Percentiles rank a stretch among this genome's conserved stretches.
phyloP scores from a whole-genome alignment of 2,113 vertebrate genomes.

The Cyprinodon variegatus region DNA sequence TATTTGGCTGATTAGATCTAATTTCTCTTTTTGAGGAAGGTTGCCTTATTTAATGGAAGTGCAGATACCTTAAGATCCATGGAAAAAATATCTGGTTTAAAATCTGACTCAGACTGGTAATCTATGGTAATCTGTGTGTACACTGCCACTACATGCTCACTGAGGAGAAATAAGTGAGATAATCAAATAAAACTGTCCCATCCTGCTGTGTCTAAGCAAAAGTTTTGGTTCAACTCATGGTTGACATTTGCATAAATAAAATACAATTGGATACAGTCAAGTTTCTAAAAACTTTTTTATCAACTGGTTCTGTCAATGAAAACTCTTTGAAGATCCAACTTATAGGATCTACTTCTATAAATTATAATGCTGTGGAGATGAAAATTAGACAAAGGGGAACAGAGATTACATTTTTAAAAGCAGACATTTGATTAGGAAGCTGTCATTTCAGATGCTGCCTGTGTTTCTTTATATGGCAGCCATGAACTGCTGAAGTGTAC shows the following conservation, averaged over 20 bases:
- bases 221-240: background rate
- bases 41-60: constrained; percentile 73
- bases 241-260: background rate
- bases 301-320: background rate
- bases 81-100: constrained; percentile 71
- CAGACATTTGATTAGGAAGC: constrained; percentile 50
- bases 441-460: constrained; percentile 59
- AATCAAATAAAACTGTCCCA: background rate
- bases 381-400: constrained; percentile 44
- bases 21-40: constrained; percentile 68
- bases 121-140: constrained; percentile 15
- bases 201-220: background rate
- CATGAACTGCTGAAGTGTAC: constrained; percentile 68
- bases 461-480: constrained; percentile 19
- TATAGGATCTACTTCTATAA: background rate
- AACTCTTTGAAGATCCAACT: constrained; percentile 4
- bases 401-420: constrained; percentile 50
- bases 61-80: constrained; percentile 65
- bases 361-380: constrained; percentile 3
- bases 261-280: background rate
- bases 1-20: constrained; percentile 82
- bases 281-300: background rate
- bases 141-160: too few relatives aligned
- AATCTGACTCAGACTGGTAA: constrained; percentile 55
- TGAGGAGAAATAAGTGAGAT: too few relatives aligned